Conservation (phyloP, 37 sponge, comb jelly and placozoan species). For the Ianthella basta region DNA sequence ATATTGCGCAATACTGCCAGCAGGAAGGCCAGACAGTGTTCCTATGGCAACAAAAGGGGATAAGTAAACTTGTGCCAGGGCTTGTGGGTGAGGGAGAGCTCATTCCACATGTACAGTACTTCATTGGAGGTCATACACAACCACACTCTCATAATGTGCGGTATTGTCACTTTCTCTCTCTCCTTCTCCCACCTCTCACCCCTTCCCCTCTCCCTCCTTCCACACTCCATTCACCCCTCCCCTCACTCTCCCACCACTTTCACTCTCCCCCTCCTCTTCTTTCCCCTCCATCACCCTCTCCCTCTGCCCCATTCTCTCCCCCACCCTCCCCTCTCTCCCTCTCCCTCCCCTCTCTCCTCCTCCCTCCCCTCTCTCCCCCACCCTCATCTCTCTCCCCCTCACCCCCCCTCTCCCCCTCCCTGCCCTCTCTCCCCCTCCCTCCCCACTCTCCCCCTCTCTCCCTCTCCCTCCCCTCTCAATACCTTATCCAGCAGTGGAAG, state of each 20-base stretch:
- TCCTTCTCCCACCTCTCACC: background rate
- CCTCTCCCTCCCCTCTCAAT: slow-evolving; percentile 2
- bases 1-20: slow-evolving; percentile 21
- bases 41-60: too few relatives aligned
- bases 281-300: background rate
- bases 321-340: slow-evolving; percentile 2
- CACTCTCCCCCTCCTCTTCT: background rate
- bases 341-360: background rate
- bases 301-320: background rate
- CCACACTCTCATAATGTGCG: too few relatives aligned
- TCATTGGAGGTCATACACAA: too few relatives aligned
- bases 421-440: background rate
- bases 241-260: background rate
- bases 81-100: too few relatives aligned
- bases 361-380: background rate
- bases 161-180: background rate
- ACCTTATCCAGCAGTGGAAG: slow-evolving; percentile 61
- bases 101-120: too few relatives aligned
- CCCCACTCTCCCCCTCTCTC: background rate
- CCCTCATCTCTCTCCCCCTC: background rate
- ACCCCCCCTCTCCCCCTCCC: background rate
- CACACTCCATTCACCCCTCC: background rate
- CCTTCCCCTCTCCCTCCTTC: background rate
- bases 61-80: too few relatives aligned
- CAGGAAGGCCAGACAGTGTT: background rate